Percentiles rank a stretch among this genome's conserved stretches.
phyloP scores from a whole-genome alignment of 2,113 vertebrate species.

The Empidonax alnorum region DNA sequence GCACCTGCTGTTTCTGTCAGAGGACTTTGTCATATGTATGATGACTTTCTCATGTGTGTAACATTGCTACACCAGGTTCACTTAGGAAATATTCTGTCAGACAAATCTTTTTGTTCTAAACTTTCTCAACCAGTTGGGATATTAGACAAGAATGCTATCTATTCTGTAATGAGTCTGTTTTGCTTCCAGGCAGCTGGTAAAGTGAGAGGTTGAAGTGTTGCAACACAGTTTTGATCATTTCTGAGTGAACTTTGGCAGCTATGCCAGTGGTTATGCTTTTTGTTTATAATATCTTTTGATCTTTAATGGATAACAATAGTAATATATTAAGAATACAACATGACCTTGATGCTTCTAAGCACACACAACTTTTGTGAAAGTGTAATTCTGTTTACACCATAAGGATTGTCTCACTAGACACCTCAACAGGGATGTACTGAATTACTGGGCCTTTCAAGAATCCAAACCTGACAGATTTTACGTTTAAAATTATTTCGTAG shows the following conservation, averaged over 20 bases:
- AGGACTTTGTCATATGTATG: background rate
- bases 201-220: slow-evolving; percentile 47
- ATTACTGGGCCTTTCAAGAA: slow-evolving; percentile 41
- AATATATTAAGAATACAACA: slow-evolving; percentile 40
- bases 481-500: background rate
- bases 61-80: background rate
- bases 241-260: slow-evolving; percentile 51
- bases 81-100: slow-evolving; percentile 2
- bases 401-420: slow-evolving; percentile 46
- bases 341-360: slow-evolving; percentile 56
- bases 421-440: slow-evolving; percentile 61
- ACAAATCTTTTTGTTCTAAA: background rate
- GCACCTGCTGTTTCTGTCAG: background rate
- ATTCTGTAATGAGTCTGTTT: slow-evolving; percentile 41
- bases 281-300: slow-evolving; percentile 59
- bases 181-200: slow-evolving; percentile 52
- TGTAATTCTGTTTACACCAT: slow-evolving; percentile 43
- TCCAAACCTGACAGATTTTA: slow-evolving; percentile 3
- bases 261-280: background rate
- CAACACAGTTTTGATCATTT: slow-evolving; percentile 18
- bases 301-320: slow-evolving; percentile 41
- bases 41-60: background rate
- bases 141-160: slow-evolving; percentile 14
- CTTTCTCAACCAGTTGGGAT: background rate
- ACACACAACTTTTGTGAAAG: slow-evolving; percentile 51